Evolutionary conservation across 1,140 invertebrate species (phyloP), one percentile per base, ranked within the genome.

Genomic region (Papilio polyxenes): DNA sequence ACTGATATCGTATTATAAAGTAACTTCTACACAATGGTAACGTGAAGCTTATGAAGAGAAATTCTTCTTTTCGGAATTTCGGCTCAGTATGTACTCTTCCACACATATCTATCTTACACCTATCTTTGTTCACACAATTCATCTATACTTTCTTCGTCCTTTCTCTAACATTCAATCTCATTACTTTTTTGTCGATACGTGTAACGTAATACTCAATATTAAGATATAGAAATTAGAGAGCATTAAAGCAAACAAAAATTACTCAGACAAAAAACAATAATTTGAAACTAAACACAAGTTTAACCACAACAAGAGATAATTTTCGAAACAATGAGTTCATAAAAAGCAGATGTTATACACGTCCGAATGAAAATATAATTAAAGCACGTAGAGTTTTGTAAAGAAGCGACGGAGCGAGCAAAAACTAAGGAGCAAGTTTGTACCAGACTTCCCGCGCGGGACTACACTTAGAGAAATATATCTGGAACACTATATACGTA

Each of bases 361-460:
- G 8, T 62, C 9, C 59, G 59, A 62, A 62, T 62, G 59, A 62
- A 62, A 62, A 20, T 62, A 62, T 62, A 62, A 62, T 62, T n/a
- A 62, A 62, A 62, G n/a, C 59, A 62, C 59, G 59, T 62, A 62
- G 59, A 62, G 59, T 62, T 62, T 62, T 62, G 59, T 62, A 62
- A 62, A 20, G 59, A 10, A 9, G 20, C 5, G 6, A n/a, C 56
- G 56, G 17, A 59, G 20, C 59, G 59, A 62, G 8, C 59, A 62
- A 62, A 62, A 62, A 62, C n/a, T 62, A n/a, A n/a, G 59, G 59
- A 62, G 20, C 59, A 62, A 62, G 59, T 62, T 62, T 62, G 59
- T 7, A n/a, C 59, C 5, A 62, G 59, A 62, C 7, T 59, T 23
- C 59, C 59, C 20, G 59, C 59, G 59, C n/a, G 59, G 59, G 59